A percentile compares a stretch with the other conserved stretches of the same genome.
Evolutionary conservation across 2,888 invertebrate genomes (phyloP).

Genomic region (Campopleginae sp.): DNA sequence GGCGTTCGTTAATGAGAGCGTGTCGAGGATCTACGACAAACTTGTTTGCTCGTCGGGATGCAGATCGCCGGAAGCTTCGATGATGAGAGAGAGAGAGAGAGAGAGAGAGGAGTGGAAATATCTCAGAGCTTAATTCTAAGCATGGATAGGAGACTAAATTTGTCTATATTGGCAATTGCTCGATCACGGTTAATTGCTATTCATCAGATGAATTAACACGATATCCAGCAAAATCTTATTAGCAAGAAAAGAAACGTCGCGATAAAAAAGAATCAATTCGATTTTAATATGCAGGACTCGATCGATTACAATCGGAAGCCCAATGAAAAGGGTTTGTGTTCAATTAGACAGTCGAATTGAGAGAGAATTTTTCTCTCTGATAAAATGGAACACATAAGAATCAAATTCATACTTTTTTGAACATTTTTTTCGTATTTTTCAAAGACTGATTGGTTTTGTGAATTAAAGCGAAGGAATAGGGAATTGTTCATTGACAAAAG

Average conservation of each 20-base stretch:
- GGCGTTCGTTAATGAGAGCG: conserved; percentile 41
- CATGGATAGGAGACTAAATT: conserved; percentile 15
- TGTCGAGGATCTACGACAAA: conserved; percentile 27
- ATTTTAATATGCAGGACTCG: not conserved
- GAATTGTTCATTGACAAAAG: not conserved
- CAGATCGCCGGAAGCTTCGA: conserved; percentile 38
- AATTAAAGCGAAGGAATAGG: not conserved
- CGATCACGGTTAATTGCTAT: conserved; percentile 14
- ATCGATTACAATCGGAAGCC: not conserved
- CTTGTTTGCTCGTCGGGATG: conserved; percentile 31
- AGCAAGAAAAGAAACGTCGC: not conserved
- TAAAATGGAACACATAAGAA: not conserved
- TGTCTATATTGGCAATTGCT: conserved; percentile 24
- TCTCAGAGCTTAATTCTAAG: conserved; percentile 14
- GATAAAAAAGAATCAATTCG: conserved; percentile 1
- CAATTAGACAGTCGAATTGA: not conserved
- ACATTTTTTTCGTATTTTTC: not conserved
- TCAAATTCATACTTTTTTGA: not conserved
- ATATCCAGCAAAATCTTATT: not conserved
- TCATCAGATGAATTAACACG: conserved; percentile 9
- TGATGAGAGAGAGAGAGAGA: conserved; percentile 18
- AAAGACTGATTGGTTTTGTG: not conserved
- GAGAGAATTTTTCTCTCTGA: not conserved
- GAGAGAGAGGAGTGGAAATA: not conserved
- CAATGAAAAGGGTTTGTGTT: not conserved